Conservation (phyloP, 30 jellyfish, hydroid and myxozoan genomes). For the Turritopsis dohrnii region DNA sequence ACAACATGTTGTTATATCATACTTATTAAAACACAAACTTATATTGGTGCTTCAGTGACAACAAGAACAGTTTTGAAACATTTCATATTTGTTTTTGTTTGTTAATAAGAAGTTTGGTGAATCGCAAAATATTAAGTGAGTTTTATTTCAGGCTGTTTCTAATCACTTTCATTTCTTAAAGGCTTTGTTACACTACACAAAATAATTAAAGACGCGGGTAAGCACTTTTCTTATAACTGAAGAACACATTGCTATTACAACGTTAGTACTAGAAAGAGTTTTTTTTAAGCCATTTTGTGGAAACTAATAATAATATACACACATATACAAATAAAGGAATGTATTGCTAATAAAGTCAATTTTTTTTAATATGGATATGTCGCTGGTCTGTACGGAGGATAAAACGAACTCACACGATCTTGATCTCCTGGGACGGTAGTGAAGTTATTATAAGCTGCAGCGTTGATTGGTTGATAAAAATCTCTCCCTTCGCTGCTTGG, state of each 20-base stretch:
- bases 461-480: slow-evolving; percentile 28
- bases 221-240: background rate
- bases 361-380: slow-evolving; percentile 29
- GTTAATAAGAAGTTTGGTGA: background rate
- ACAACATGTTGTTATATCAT: background rate
- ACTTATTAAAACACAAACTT: background rate
- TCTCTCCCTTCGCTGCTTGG: slow-evolving; percentile 27
- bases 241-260: background rate
- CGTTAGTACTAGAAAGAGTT: too few relatives aligned
- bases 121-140: background rate
- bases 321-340: background rate
- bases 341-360: background rate
- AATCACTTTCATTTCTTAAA: background rate
- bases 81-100: background rate
- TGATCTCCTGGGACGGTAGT: slow-evolving; percentile 21
- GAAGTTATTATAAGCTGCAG: slow-evolving; percentile 27
- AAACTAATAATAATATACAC: background rate
- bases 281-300: background rate
- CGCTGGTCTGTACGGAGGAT: slow-evolving; percentile 36
- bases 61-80: background rate
- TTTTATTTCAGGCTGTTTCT: background rate
- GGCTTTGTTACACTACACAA: background rate
- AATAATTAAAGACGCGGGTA: background rate
- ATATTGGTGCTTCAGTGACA: background rate
- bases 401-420: slow-evolving; percentile 26